Evolutionary conservation across 2,113 vertebrate species (phyloP).

Genomic region (Malurus alboscapulatus): DNA sequence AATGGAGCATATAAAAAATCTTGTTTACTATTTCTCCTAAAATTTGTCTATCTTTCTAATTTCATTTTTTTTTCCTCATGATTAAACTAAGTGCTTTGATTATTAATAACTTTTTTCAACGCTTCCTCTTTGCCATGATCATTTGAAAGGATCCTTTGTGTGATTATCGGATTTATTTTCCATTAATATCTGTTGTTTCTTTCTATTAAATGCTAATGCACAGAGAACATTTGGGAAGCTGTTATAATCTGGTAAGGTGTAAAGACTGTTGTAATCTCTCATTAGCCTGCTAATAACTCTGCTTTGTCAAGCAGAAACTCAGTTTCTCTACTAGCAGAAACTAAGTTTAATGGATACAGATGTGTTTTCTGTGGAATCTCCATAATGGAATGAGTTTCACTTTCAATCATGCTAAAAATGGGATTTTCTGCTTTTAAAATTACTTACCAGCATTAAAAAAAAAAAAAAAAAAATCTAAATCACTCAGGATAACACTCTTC

Average conservation of each 20-base stretch:
- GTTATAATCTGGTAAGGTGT: neutral
- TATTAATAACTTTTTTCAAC: neutral
- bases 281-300: neutral
- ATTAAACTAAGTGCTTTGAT: neutral
- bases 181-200: neutral
- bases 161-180: neutral
- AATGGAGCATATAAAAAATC: neutral
- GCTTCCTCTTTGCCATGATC: neutral
- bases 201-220: neutral
- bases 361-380: neutral
- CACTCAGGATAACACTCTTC: neutral
- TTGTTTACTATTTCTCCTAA: neutral
- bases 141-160: neutral
- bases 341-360: neutral
- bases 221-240: neutral
- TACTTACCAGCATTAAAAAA: neutral
- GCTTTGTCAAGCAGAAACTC: neutral
- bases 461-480: neutral
- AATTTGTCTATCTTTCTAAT: neutral
- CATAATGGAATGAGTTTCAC: accelerated
- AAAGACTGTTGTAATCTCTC: neutral
- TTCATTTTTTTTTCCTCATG: neutral
- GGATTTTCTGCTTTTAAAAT: neutral
- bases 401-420: neutral
- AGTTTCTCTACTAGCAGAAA: neutral